Base-by-base conservation (phyloP, 2,113 vertebrate species). In the Zosterops lateralis region DNA sequence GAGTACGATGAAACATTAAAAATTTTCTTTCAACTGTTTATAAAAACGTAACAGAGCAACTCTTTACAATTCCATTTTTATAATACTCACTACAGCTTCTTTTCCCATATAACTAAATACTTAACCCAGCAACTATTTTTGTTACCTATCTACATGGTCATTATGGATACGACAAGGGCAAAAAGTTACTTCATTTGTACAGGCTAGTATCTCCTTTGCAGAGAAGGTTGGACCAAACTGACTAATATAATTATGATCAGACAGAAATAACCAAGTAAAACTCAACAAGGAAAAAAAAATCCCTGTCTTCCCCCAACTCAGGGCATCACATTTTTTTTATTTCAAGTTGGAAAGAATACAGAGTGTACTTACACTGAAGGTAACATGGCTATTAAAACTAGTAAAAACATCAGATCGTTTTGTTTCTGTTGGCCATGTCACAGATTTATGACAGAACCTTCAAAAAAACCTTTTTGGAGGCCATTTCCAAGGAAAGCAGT, bases 401-500 rank as follows among this genome's bases (percentile, higher is more conserved):
- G 7, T 29, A 29, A 79, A 84, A 79, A 17, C n/a, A 72, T 42
- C 12, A 32, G 3, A 11, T 45, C 0, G 0, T 28, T 90, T 90
- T 57, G 38, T 54, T 78, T 95, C 53, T 26, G 14, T 56, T 64
- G 32, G 57, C 15, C 17, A 38, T 2, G 5, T 44, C 40, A 72
- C 3, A 47, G 57, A 72, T 64, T 79, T 60, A 85, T 14, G 31
- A 53, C 18, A 79, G 26, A 64, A 60, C 12, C 14, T 28, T 51
- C 44, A 71, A 77, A 87, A 14, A 84, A 36, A 87, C 54, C 6
- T 34, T 62, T 71, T 29, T 36, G 47, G 65, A 71, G 28, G 11
- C 64, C 17, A 38, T 22, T 87, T 84, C 93, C 66, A 82, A 71
- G n/a, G 32, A 71, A 85, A 93, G 77, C 12, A 64, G n/a, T 32